Percentiles rank a stretch among this genome's conserved stretches.
These are phyloP conservation scores for Apodemia duryi DNA, from an alignment of 2,888 invertebrate genomes.

Conservation along the genomic window DNA sequence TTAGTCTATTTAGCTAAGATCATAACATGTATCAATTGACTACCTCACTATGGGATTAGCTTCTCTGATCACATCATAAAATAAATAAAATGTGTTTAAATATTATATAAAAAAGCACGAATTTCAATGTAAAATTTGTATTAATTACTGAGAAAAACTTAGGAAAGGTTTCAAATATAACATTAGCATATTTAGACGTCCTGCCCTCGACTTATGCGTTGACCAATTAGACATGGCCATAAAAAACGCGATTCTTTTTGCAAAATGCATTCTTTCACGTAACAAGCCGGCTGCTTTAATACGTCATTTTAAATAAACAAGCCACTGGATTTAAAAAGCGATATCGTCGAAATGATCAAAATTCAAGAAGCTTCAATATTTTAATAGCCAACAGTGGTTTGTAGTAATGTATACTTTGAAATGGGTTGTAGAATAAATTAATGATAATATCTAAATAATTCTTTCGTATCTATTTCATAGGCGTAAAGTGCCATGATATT, in stretches of 20 bases:
- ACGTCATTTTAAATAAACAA: conserved; percentile 57
- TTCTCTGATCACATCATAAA: too few species aligned
- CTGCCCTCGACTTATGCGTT: conserved; percentile 37
- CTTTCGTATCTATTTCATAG: conserved; percentile 15
- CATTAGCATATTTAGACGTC: conserved; percentile 4
- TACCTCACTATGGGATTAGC: too few species aligned
- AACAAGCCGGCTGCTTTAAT: conserved; percentile 59
- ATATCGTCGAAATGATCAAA: conserved; percentile 8
- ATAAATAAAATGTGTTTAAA: too few species aligned
- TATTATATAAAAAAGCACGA: too few species aligned
- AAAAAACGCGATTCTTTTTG: conserved; percentile 52
- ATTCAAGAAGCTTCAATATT: conserved; percentile 9
- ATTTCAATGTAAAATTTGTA: too few species aligned
- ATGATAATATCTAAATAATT: conserved; percentile 13
- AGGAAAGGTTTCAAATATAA: background rate
- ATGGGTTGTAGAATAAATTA: conserved; percentile 10
- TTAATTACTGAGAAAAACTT: too few species aligned
- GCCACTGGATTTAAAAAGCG: conserved; percentile 23
- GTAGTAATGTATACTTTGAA: background rate
- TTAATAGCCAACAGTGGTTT: background rate
- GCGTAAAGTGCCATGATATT: conserved; percentile 8
- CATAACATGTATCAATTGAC: too few species aligned
- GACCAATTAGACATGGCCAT: conserved; percentile 72
- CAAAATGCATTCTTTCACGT: conserved; percentile 65
- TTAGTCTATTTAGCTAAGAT: too few species aligned